Base-by-base conservation (phyloP, 2,888 invertebrate genomes). In the Drosophila subquinaria region DNA sequence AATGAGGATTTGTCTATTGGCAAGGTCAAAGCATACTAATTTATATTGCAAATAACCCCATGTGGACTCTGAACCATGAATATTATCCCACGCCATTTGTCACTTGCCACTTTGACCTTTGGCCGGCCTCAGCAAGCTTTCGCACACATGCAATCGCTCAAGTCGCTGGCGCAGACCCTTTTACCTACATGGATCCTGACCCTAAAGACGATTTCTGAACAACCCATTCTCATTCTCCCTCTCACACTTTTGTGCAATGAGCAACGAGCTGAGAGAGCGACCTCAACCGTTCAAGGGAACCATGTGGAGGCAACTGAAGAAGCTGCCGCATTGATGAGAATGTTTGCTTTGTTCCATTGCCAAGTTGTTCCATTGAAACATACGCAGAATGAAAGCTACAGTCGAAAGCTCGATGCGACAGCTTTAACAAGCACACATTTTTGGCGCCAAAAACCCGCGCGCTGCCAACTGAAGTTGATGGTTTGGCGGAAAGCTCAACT, bases 401-500 rank as follows among this genome's bases (percentile, higher is more conserved):
- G 8, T 20, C 13, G 20, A 77, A 77, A 77, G 77, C 77, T 79
- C 38, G 17, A 23, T 20, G 40, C 45, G 43, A 13, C 30, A 78
- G 68, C 79, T 78, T 77, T 60, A 4, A 27, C 40, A 43, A 61
- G 51, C 55, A 17, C 17, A 50, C 9, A n/a, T 35, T 38, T 80
- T 78, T 78, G 80, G 78, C 76, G 79, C 76, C 78, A 72, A 78
- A 75, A 72, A 55, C 27, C 10, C 55, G 45, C 61, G 56, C 52
- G 72, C 65, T 60, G 62, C 60, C 71, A 63, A 63, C 70, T 66
- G 45, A 63, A 73, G 50, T 43, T 53, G n/a, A 3, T 64, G 53
- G 42, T 35, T 53, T 36, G 50, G 45, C 10, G 17, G 20, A 79
- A 76, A 72, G 80, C 77, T 71, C 45, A 27, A 35, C 2, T 5